Percentiles rank a stretch among this genome's conserved stretches.
phyloP scores from a whole-genome alignment of 2,113 vertebrate genomes.

The Thalassoma bifasciatum region DNA sequence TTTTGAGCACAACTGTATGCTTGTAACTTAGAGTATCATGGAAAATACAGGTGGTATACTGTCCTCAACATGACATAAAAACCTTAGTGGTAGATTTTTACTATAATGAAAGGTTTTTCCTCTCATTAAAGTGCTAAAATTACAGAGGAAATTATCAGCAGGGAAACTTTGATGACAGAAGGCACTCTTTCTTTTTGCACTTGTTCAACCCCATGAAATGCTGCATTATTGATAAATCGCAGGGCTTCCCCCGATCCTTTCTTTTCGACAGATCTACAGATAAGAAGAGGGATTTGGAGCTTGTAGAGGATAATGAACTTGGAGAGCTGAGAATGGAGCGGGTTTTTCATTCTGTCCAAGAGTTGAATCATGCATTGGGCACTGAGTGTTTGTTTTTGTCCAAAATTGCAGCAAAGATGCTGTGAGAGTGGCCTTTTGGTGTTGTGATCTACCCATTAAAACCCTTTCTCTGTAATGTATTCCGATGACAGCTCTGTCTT shows the following conservation, averaged over 20 bases:
- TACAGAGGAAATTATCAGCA: conserved; percentile 26
- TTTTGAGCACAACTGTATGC: no score
- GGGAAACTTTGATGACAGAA: conserved; percentile 29
- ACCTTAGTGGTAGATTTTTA: background rate
- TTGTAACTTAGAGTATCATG: background rate
- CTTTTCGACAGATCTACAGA: conserved; percentile 27
- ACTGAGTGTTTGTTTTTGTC: background rate
- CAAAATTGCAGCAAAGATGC: background rate
- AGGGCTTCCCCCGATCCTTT: conserved; percentile 38
- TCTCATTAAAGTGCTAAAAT: conserved; percentile 22
- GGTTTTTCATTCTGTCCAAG: conserved; percentile 1
- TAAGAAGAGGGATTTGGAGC: background rate
- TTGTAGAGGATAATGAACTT: background rate
- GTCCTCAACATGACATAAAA: background rate
- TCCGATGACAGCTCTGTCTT: background rate
- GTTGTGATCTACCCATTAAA: background rate
- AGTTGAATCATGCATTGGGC: conserved; percentile 9
- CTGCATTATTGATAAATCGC: conserved; percentile 65
- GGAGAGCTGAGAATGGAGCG: conserved; percentile 3
- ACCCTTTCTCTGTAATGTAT: background rate
- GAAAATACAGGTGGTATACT: background rate
- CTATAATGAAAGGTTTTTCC: conserved; percentile 14
- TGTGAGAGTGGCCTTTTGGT: background rate
- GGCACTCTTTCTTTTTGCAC: conserved; percentile 15
- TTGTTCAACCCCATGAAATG: conserved; percentile 17